Evolutionary conservation across 2,797 vertebrate genomes (phyloP).

Genomic region (Hoplostethus atlanticus): DNA sequence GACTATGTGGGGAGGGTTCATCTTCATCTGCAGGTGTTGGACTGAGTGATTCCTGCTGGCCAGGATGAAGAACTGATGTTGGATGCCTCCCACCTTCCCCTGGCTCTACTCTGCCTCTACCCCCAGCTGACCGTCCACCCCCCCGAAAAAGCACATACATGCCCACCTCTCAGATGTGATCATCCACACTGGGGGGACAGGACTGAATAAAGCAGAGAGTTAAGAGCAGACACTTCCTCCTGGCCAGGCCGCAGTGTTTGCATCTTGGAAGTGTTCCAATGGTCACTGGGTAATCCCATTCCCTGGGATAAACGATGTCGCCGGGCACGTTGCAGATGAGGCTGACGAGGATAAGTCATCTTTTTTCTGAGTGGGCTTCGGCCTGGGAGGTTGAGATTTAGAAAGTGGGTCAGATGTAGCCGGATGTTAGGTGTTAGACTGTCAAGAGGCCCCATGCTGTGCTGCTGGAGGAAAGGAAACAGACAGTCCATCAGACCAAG

Average conservation of each 20-base stretch:
- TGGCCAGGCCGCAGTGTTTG: slow-evolving; percentile 38
- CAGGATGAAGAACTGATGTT: slow-evolving; percentile 73
- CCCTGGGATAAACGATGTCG: slow-evolving; percentile 41
- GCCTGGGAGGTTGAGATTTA: slow-evolving; percentile 24
- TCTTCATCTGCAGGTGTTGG: slow-evolving; percentile 59
- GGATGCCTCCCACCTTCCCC: slow-evolving; percentile 23
- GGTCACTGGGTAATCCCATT: slow-evolving; percentile 60
- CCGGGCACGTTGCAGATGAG: slow-evolving; percentile 35
- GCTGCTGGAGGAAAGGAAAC: slow-evolving; percentile 33
- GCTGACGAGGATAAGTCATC: slow-evolving; percentile 42
- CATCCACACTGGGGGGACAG: slow-evolving; percentile 18
- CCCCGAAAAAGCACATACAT: background rate
- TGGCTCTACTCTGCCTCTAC: slow-evolving; percentile 37
- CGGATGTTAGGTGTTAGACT: slow-evolving; percentile 11
- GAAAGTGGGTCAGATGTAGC: slow-evolving; percentile 23
- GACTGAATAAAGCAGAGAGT: slow-evolving; percentile 29
- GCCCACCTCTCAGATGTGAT: slow-evolving; percentile 29
- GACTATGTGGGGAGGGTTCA: slow-evolving; percentile 32
- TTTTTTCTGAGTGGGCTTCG: slow-evolving; percentile 27
- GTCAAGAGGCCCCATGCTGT: slow-evolving; percentile 21
- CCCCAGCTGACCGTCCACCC: slow-evolving; percentile 21
- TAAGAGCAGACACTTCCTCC: slow-evolving; percentile 21
- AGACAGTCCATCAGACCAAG: slow-evolving; percentile 2
- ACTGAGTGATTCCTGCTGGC: slow-evolving; percentile 81
- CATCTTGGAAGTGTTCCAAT: slow-evolving; percentile 48